Percentiles rank a stretch among this genome's conserved stretches.
phyloP scores from a whole-genome alignment of 2,888 invertebrate genomes.

The Dascillus cervinus region DNA sequence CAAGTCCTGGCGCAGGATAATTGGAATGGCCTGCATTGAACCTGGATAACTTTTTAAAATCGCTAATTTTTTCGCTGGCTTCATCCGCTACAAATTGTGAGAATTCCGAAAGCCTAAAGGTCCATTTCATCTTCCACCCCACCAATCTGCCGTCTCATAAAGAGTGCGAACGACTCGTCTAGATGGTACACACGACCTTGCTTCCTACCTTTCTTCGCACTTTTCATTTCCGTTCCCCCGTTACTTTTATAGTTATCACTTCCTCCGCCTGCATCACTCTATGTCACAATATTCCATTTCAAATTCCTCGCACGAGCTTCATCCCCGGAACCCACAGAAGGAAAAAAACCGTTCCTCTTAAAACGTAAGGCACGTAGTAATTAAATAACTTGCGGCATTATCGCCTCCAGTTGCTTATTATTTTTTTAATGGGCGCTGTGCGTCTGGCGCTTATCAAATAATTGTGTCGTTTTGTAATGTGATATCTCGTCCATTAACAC shows the following conservation, averaged over 20 bases:
- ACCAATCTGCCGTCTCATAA: constrained; percentile 27
- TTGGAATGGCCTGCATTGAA: constrained; percentile 35
- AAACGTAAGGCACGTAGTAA: too few species aligned
- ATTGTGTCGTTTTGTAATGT: too few species aligned
- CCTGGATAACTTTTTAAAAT: background rate
- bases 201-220: constrained; percentile 38
- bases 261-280: constrained; percentile 29
- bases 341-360: constrained; percentile 5
- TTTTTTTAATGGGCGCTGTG: too few species aligned
- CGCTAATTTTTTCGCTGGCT: background rate
- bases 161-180: constrained; percentile 32
- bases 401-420: too few species aligned
- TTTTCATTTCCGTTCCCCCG: constrained; percentile 39
- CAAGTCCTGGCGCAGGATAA: constrained; percentile 33
- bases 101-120: constrained; percentile 15
- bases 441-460: too few species aligned
- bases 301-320: constrained; percentile 30
- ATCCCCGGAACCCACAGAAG: constrained; percentile 22
- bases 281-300: constrained; percentile 22
- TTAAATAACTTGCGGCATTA: too few species aligned
- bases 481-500: too few species aligned
- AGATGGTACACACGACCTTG: constrained; percentile 39
- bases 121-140: constrained; percentile 26
- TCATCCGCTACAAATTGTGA: too few species aligned
- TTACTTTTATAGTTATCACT: constrained; percentile 41